Evolutionary conservation across 2,888 invertebrate species (phyloP).

Genomic region (Acleris cristana): DNA sequence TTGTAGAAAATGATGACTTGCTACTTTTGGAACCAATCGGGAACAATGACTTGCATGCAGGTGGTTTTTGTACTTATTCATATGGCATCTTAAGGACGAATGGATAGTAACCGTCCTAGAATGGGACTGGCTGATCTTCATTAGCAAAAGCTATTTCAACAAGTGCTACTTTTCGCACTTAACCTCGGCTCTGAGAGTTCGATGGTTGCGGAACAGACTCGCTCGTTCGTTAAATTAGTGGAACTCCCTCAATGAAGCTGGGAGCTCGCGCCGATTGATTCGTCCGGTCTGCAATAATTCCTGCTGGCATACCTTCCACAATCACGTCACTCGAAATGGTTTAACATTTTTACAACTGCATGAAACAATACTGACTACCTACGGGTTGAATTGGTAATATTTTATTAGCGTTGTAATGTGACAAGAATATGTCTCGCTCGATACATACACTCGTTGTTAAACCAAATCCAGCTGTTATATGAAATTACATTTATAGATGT

Average conservation of each 20-base stretch:
- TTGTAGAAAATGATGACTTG: slow-evolving; percentile 40
- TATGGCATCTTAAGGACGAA: background rate
- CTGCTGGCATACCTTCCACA: slow-evolving; percentile 70
- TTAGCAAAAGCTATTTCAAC: slow-evolving; percentile 14
- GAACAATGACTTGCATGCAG: background rate
- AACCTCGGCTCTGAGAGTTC: slow-evolving; percentile 19
- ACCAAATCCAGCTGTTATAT: background rate
- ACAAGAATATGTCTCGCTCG: no score
- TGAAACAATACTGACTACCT: background rate
- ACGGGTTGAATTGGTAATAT: background rate
- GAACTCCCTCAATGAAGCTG: slow-evolving; percentile 62
- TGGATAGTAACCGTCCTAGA: background rate
- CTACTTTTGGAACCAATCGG: slow-evolving; percentile 5
- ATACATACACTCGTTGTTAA: background rate
- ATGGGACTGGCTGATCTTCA: no score
- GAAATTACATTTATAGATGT: background rate
- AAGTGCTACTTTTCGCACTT: slow-evolving; percentile 7
- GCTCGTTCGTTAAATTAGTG: slow-evolving; percentile 59
- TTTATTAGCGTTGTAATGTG: no score
- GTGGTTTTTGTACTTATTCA: background rate
- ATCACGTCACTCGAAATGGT: slow-evolving; percentile 50
- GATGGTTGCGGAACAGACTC: slow-evolving; percentile 33
- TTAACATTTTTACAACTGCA: slow-evolving; percentile 10
- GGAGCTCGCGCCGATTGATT: slow-evolving; percentile 74
- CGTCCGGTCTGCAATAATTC: slow-evolving; percentile 71